Evolutionary conservation across 2,797 vertebrate genomes (phyloP), one percentile per base, ranked within the genome.

Genomic region (Acanthis flammea): DNA sequence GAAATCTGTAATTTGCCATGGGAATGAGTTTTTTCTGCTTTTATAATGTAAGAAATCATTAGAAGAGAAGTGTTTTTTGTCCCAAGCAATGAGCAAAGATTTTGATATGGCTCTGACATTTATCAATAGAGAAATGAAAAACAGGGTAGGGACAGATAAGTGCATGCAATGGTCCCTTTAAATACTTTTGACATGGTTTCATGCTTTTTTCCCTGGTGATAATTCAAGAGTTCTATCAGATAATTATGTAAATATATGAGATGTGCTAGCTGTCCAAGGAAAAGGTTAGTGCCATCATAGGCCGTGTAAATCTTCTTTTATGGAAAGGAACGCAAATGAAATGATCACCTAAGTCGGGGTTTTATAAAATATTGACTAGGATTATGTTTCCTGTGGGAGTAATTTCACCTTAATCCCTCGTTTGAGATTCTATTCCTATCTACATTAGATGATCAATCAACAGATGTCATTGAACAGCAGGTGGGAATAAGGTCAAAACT

Each of bases 341-440:
- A 97, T 96, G 70, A 96, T 96, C 82, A 91, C 51, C 53, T 92
- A 88, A 96, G 85, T 97, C 79, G 94, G 96, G 89, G 76, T 90
- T 96, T 97, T 97, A 97, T 96, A 95, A 98, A 97, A 96, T 96
- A 96, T 97, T 97, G 92, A 73, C 80, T 92, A 88, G 94, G 82
- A 96, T 97, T 97, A 91, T 95, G 48, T 89, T 95, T 97, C 81
- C 92, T 96, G 92, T 90, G 95, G 80, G 96, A 97, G 93, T 97
- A 96, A 96, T 97, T 98, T 97, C 95, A 90, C 86, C 96, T 96
- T 96, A 97, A 97, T 97, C 72, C 44, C 39, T 97, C 95, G 95
- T 97, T 97, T 96, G 93, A 76, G 85, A 96, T 96, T 96, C 96
- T 93, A 48, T 85, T 92, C 86, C 75, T 97, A 86, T 94, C 96